phyloP scores from a whole-genome alignment of 1,140 invertebrate species.

The Elymnias hypermnestra region DNA sequence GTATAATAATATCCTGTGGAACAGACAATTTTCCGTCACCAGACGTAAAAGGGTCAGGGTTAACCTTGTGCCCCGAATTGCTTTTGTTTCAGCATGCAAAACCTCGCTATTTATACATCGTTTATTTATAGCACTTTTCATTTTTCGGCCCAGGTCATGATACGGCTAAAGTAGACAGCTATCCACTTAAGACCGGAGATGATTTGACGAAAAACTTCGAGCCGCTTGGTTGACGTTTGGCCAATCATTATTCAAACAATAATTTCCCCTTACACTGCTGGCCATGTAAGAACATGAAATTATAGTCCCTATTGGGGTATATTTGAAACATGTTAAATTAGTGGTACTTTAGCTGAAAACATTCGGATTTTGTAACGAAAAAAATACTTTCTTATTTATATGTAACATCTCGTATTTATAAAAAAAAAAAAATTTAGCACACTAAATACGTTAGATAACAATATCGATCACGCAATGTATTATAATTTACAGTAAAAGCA shows the following conservation, averaged over 20 bases:
- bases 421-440: too few relatives aligned
- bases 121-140: constrained; percentile 33
- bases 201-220: constrained; percentile 38
- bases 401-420: too few relatives aligned
- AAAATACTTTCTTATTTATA: too few relatives aligned
- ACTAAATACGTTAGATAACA: too few relatives aligned
- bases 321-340: too few relatives aligned
- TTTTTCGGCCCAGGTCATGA: constrained; percentile 26
- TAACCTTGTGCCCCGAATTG: constrained; percentile 1
- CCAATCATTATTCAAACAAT: constrained; percentile 30
- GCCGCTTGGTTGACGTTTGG: constrained; percentile 11
- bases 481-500: too few relatives aligned
- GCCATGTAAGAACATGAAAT: background rate
- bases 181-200: constrained; percentile 59
- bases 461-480: too few relatives aligned
- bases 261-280: constrained; percentile 14
- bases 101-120: constrained; percentile 14
- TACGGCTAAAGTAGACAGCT: constrained; percentile 26
- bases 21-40: background rate
- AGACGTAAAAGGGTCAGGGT: constrained; percentile 10
- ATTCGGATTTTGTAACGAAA: too few relatives aligned
- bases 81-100: constrained; percentile 7
- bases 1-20: background rate
- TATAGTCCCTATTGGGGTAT: background rate
- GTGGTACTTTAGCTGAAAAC: too few relatives aligned